Evolutionary conservation across 2,113 vertebrate species (phyloP), one percentile per base, ranked within the genome.

Genomic region (Notechis scutatus): DNA sequence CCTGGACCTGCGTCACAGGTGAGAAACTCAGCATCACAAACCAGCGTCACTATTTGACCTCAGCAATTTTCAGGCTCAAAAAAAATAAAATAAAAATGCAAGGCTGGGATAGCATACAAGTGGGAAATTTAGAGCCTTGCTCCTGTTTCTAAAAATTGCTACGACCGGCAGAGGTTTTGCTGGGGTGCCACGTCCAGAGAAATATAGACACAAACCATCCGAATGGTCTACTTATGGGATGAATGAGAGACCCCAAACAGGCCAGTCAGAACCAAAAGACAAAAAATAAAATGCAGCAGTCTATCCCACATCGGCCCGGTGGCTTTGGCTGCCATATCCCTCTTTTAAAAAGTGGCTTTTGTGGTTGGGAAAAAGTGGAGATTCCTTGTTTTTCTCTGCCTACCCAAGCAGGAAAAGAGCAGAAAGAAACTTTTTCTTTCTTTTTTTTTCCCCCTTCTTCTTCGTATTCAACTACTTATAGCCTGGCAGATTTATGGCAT

Each of bases 61-160:
- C 94, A 86, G 92, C 87, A 88, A 92, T 92, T 93, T 92, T 12
- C 88, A 45, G n/a, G 50, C 95, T 95, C 59, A 92, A 95, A 95
- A 64, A 64, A 14, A 5, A 64, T 45, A 64, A 4, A 42, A 64
- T 4, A 29, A 11, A 29, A 96, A 96, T n/a, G 92, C 86, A 57
- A 86, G 24, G 91, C 87, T 69, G 50, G 93, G 93, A 95, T 23
- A 92, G 95, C 93, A 92, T 85, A 94, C 90, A 93, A 94, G 95
- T 47, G 96, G 93, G 94, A 98, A 96, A 97, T 94, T 96, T 94
- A 94, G 1, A 92, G 89, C 90, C 81, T n/a, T 93, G 87, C 90
- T 95, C 85, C 85, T 21, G 59, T 93, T 93, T 95, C 96, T 96
- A 97, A 97, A 97, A 96, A 93, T 34, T 1, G 9, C 94, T 94